Conservation (phyloP, 2,113 vertebrate genomes). For the Felis chaus region DNA sequence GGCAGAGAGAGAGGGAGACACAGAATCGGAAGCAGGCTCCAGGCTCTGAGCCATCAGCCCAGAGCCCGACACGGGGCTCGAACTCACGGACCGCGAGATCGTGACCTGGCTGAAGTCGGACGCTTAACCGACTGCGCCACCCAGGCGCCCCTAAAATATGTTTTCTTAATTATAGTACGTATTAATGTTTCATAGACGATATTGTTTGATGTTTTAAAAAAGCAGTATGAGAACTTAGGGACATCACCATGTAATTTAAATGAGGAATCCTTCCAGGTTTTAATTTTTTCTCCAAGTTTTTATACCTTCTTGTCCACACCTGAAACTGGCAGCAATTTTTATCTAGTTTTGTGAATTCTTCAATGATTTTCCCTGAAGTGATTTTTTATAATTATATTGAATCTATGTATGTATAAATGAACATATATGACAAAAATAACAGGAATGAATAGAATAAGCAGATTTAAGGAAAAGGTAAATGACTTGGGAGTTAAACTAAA, state of each 20-base stretch:
- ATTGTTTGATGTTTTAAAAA: neutral
- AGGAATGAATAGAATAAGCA: neutral
- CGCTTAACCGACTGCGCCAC: no score
- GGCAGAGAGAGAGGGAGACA: no score
- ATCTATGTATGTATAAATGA: neutral
- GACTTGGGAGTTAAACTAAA: neutral
- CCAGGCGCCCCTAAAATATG: no score
- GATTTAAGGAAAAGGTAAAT: neutral
- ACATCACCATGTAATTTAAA: neutral
- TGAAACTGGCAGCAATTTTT: neutral
- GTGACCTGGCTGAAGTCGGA: no score
- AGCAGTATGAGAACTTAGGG: neutral
- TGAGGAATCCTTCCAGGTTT: neutral
- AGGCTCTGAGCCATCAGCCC: no score
- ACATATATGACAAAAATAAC: neutral
- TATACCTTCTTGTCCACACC: neutral
- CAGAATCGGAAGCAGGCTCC: no score
- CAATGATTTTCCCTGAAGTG: neutral
- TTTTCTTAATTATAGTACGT: neutral
- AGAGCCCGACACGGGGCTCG: no score
- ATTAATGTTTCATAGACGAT: neutral
- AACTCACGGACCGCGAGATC: no score
- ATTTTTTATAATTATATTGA: neutral
- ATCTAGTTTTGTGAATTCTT: neutral
- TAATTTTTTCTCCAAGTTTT: neutral